Conservation (phyloP, 2,113 vertebrate species). For the Grammomys surdaster region DNA sequence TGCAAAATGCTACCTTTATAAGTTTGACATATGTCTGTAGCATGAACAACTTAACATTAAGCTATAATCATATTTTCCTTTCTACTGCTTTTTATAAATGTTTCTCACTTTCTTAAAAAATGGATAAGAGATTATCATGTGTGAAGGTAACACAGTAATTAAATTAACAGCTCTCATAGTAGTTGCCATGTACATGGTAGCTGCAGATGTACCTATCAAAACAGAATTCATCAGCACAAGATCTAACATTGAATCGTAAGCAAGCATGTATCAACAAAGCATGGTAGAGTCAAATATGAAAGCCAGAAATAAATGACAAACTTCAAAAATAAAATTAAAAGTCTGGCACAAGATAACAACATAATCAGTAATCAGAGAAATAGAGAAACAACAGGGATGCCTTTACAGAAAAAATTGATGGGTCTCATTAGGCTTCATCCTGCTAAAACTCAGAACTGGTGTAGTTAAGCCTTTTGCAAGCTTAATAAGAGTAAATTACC, state of each 20-base stretch:
- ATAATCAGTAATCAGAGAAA: not conserved
- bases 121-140: not conserved
- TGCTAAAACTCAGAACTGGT: not conserved
- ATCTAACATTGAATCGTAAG: not conserved
- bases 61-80: not conserved
- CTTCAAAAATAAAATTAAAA: not conserved
- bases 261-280: not conserved
- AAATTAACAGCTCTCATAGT: not conserved
- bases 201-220: not conserved
- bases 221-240: not conserved
- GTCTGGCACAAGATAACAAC: not conserved
- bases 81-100: not conserved
- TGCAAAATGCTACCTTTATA: not conserved
- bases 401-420: not conserved
- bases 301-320: not conserved
- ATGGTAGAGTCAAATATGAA: not conserved
- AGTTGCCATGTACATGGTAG: not conserved
- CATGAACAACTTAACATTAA: constrained; percentile 18
- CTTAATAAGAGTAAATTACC: constrained; percentile 28
- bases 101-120: constrained; percentile 23
- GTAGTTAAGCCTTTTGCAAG: not conserved
- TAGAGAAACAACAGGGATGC: not conserved
- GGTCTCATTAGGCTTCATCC: not conserved
- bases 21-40: not conserved
- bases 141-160: not conserved